Evolutionary conservation across 2,113 vertebrate genomes (phyloP), one percentile per base, ranked within the genome.

Genomic region (Mesoclemmys tuberculata): DNA sequence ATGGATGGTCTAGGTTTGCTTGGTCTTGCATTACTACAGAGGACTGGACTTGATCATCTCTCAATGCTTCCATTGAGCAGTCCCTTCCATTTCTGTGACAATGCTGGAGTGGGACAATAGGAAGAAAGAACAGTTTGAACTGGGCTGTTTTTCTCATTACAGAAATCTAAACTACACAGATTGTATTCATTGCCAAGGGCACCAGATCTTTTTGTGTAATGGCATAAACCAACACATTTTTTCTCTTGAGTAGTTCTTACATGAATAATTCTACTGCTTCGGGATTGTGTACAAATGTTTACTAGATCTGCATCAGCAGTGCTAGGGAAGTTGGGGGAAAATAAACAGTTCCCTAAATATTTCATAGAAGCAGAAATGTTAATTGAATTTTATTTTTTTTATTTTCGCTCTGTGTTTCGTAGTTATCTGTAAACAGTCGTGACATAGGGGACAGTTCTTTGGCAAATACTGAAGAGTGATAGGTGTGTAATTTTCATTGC

Each of bases 371-470:
- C 90, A 89, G 61, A 84, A 93, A 83, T 54, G 86, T 93, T 97
- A 96, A 97, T 96, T 97, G 95, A 96, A 95, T 96, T 93, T 91
- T 55, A 96, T 95, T 96, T 93, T 91, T 55, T 55, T 56, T 96
- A 95, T 78, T 80, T 90, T 80, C 61, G 80, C 46, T 8, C 8
- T 84, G 89, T 0, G 1, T 92, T 95, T 97, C 86, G 38, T 94
- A 68, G 29, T 93, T 97, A 88, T 95, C 97, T 96, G 77, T 95
- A 61, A 96, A 96, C 91, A 95, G 95, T 90, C 82, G 71, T 79
- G 88, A 68, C 54, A 24, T 90, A 93, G 51, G 61, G 75, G 87
- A 79, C 7, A 52, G 52, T 88, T 85, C 87, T 92, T 90, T 94
- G 93, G 90, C 80, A 87, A 71, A 93, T 95, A 81, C 82, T 92